Evolutionary conservation across 2,888 invertebrate species (phyloP).

Genomic region (Caprella mutica): DNA sequence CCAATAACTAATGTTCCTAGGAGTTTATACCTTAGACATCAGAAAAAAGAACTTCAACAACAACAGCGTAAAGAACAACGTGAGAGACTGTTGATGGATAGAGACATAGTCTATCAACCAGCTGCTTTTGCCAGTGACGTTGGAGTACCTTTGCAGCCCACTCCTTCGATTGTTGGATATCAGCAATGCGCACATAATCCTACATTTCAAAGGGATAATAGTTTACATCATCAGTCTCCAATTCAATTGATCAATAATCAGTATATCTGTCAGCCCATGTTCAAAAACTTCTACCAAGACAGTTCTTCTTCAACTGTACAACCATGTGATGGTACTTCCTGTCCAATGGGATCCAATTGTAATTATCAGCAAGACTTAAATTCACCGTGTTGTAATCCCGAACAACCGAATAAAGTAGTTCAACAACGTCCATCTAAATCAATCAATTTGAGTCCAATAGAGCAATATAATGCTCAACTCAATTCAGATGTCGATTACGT

Average conservation of each 20-base stretch:
- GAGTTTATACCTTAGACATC: constrained; percentile 29
- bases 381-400: constrained; percentile 16
- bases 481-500: constrained; percentile 86
- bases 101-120: constrained; percentile 30
- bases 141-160: constrained; percentile 28
- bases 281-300: constrained; percentile 19
- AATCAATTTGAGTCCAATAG: constrained; percentile 59
- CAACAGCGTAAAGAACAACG: constrained; percentile 26
- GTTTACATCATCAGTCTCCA: constrained; percentile 5
- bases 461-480: constrained; percentile 75
- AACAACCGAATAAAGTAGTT: constrained; percentile 5
- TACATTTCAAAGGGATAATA: too few relatives aligned
- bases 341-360: not conserved
- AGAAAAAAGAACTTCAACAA: constrained; percentile 27
- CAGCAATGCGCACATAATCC: constrained; percentile 2
- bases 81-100: constrained; percentile 17
- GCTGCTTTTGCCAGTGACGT: constrained; percentile 31
- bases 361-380: constrained; percentile 27
- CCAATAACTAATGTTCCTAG: constrained; percentile 24
- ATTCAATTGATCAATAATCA: too few relatives aligned
- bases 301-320: constrained; percentile 2
- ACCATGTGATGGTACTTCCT: not conserved
- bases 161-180: constrained; percentile 25
- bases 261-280: constrained; percentile 15
- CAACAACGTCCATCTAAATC: constrained; percentile 17